phyloP scores from a whole-genome alignment of 2,888 invertebrate genomes.

The Trachelus tabidus region DNA sequence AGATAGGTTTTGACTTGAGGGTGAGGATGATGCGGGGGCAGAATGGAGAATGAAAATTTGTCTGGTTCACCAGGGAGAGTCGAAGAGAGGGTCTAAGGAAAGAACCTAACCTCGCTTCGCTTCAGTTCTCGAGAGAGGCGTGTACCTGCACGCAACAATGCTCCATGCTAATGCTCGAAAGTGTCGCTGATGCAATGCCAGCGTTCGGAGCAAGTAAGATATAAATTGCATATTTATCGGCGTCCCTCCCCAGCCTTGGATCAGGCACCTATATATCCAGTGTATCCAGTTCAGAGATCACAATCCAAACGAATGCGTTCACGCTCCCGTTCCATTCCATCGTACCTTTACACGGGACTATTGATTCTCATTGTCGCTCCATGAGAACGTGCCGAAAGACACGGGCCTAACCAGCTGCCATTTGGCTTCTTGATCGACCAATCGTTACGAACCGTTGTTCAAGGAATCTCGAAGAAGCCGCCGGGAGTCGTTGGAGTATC shows the following conservation, averaged over 20 bases:
- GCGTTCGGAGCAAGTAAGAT: slow-evolving; percentile 33
- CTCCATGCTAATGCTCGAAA: slow-evolving; percentile 50
- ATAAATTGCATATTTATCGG: slow-evolving; percentile 53
- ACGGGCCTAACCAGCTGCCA: background rate
- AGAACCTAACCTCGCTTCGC: background rate
- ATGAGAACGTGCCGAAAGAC: background rate
- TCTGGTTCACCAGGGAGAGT: background rate
- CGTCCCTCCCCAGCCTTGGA: slow-evolving; percentile 4
- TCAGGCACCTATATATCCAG: slow-evolving; percentile 5
- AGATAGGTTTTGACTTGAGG: background rate
- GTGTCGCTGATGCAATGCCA: slow-evolving; percentile 50
- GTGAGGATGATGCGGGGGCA: background rate
- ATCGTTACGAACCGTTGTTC: background rate
- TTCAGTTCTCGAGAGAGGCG: background rate
- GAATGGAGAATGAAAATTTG: background rate
- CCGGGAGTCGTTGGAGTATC: background rate
- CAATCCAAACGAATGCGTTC: slow-evolving; percentile 36
- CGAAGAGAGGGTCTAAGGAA: background rate
- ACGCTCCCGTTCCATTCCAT: slow-evolving; percentile 33
- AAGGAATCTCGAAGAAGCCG: background rate
- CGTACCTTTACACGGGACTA: background rate
- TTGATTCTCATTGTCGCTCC: background rate
- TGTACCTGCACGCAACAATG: slow-evolving; percentile 40
- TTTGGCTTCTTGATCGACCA: background rate
- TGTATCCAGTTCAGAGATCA: slow-evolving; percentile 42